A percentile compares a stretch with the other conserved stretches of the same genome.
phyloP scores from a whole-genome alignment of 2,797 vertebrate species.

The Sitta carolinensis region DNA sequence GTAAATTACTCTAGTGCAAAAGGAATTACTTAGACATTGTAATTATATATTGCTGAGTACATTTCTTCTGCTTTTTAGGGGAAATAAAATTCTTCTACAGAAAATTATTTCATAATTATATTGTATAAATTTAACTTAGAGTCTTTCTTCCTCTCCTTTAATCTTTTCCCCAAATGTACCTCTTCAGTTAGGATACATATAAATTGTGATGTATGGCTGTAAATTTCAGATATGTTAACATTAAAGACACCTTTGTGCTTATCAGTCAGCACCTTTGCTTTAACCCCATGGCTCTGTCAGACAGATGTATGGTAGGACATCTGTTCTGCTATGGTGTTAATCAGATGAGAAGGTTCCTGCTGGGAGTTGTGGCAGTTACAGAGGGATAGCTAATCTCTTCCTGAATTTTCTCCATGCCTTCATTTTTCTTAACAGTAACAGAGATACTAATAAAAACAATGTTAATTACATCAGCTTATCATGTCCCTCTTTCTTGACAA shows the following conservation, averaged over 20 bases:
- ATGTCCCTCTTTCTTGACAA: neutral
- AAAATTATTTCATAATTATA: neutral
- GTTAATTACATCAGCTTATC: conserved; percentile 63
- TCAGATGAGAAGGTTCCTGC: conserved; percentile 55
- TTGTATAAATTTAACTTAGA: neutral
- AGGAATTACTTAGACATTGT: neutral
- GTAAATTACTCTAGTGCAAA: neutral
- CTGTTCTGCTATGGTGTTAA: conserved; percentile 58
- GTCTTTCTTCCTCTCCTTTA: neutral
- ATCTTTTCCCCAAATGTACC: neutral
- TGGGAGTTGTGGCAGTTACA: conserved; percentile 69
- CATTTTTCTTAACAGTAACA: conserved; percentile 57
- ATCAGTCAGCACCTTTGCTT: conserved; percentile 33
- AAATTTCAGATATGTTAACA: neutral
- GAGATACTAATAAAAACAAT: conserved; percentile 61
- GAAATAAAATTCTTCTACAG: neutral
- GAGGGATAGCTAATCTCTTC: conserved; percentile 48
- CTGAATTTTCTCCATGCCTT: conserved; percentile 61
- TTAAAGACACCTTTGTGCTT: neutral
- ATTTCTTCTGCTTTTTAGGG: neutral
- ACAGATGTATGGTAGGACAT: neutral
- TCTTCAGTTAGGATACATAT: neutral
- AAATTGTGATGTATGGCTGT: neutral
- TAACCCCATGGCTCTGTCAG: conserved; percentile 31
- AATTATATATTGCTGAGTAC: neutral